These are phyloP conservation scores for Sebastes oblongus DNA, from an alignment of 2,797 vertebrate genomes.

Conservation along the genomic window DNA sequence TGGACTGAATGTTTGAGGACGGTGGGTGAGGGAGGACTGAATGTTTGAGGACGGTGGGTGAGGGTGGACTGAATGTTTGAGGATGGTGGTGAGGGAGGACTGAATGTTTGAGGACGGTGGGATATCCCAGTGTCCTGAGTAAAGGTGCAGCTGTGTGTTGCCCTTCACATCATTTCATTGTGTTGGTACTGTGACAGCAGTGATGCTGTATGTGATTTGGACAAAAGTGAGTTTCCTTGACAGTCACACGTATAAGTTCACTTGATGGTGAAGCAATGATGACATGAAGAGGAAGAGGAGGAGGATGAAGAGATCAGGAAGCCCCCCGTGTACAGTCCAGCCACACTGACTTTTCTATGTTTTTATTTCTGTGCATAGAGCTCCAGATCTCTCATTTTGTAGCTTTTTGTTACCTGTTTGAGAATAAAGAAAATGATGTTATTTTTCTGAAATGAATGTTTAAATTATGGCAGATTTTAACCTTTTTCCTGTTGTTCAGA, in stretches of 20 bases:
- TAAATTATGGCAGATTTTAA: conserved; percentile 89
- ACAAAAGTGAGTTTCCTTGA: conserved; percentile 80
- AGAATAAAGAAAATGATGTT: conserved; percentile 77
- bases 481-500: conserved; percentile 81
- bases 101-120: too few species aligned
- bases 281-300: not conserved
- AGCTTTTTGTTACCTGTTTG: conserved; percentile 83
- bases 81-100: too few species aligned
- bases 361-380: conserved; percentile 81
- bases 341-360: conserved; percentile 67
- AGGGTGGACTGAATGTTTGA: too few species aligned
- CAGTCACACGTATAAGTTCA: conserved; percentile 92
- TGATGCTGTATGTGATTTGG: not conserved
- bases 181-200: not conserved
- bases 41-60: too few species aligned
- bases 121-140: not conserved
- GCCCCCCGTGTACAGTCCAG: conserved; percentile 59
- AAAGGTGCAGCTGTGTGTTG: not conserved
- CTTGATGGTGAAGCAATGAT: conserved; percentile 78
- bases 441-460: conserved; percentile 87
- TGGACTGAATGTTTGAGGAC: too few species aligned
- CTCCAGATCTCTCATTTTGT: conserved; percentile 70
- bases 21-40: too few species aligned
- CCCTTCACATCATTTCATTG: not conserved
- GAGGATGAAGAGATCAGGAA: not conserved